These are phyloP conservation scores for Chironomus tentans DNA, from an alignment of 2,888 invertebrate genomes.

Conservation along the genomic window DNA sequence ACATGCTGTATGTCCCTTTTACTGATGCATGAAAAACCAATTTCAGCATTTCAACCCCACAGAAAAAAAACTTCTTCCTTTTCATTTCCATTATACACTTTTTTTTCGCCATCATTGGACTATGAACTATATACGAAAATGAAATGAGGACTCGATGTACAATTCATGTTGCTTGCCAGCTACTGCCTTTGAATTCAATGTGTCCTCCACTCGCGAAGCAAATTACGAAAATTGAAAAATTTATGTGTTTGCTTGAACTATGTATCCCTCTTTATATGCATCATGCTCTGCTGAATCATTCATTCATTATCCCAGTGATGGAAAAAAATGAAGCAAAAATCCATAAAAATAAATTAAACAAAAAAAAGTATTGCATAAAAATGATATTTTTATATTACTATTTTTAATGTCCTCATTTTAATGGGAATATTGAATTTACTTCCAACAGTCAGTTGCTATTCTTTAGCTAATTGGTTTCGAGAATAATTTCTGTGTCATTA, in stretches of 20 bases:
- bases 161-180: not conserved
- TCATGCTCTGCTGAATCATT: slow-evolving; percentile 21
- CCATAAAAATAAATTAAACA: slow-evolving; percentile 23
- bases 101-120: not conserved
- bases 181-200: not conserved
- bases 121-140: not conserved
- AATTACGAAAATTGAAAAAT: slow-evolving; percentile 23
- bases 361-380: not conserved
- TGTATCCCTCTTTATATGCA: not conserved
- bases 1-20: slow-evolving; percentile 2
- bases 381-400: not conserved
- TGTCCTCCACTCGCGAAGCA: not conserved
- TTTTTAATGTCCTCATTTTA: not conserved
- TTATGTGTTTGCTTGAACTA: slow-evolving; percentile 1
- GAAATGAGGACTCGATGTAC: no score
- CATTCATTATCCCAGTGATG: not conserved
- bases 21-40: slow-evolving; percentile 19
- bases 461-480: no score
- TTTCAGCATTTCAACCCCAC: slow-evolving; percentile 16
- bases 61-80: not conserved
- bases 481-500: no score
- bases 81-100: not conserved
- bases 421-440: slow-evolving; percentile 12
- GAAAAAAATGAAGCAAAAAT: not conserved
- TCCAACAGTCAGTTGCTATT: no score